Percentiles rank a stretch among this genome's conserved stretches.
phyloP scores from a whole-genome alignment of 2,888 invertebrate species.

The Epistrophella euchroma region DNA sequence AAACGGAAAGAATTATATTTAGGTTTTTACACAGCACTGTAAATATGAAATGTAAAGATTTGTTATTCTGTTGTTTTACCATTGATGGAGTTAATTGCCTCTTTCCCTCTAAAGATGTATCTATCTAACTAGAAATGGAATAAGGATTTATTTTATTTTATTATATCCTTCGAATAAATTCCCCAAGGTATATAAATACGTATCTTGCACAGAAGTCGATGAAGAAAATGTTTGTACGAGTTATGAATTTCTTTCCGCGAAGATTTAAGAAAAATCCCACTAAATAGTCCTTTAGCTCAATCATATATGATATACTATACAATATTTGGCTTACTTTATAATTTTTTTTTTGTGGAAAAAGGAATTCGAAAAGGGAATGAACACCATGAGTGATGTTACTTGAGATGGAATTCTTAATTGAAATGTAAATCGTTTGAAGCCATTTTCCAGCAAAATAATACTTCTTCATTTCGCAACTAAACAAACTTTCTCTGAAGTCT shows the following conservation, averaged over 20 bases:
- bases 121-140: not conserved
- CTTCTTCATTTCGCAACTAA: constrained; percentile 20
- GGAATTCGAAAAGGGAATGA: constrained; percentile 10
- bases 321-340: not conserved
- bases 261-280: constrained; percentile 50
- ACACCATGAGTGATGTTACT: constrained; percentile 38
- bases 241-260: constrained; percentile 48
- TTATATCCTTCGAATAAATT: not conserved
- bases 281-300: not conserved
- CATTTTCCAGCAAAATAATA: constrained; percentile 24
- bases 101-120: not conserved
- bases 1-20: no score
- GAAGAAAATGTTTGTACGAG: constrained; percentile 29
- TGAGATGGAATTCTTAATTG: constrained; percentile 71
- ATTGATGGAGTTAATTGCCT: constrained; percentile 20
- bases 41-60: not conserved
- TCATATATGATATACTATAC: not conserved
- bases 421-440: constrained; percentile 63
- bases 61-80: constrained; percentile 12
- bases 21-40: not conserved
- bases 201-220: not conserved
- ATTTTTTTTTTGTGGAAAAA: not conserved
- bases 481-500: constrained; percentile 56
- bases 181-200: not conserved
- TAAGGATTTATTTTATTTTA: constrained; percentile 8